Evolutionary conservation across 2,113 vertebrate genomes (phyloP), one percentile per base, ranked within the genome.

Genomic region (Pogonocichla stellata): DNA sequence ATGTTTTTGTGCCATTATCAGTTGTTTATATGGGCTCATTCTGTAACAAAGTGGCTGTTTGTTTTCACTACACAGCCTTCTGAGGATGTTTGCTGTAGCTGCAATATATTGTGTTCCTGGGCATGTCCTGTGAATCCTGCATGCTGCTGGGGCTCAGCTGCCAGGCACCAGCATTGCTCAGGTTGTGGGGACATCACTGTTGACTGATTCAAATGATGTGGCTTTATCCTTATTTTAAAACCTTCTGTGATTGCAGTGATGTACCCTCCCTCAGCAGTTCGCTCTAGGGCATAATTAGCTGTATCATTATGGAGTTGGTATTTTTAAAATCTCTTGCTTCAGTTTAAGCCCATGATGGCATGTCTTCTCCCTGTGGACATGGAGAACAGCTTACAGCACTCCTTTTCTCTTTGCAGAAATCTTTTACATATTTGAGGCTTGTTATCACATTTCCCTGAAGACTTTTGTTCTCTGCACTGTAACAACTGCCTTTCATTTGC

Each of bases 371-470:
- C 86, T 0, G 0, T 70, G 86, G 72, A 90, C 12, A 3, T 1
- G n/a, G 69, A 75, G 69, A 90, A 62, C 40, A 62, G 47, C 51
- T 80, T 86, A 60, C 50, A 88, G 82, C 29, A 15, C 86, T 95
- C 60, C 72, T 88, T 88, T 90, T 64, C 88, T 83, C 71, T 86
- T 66, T 78, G 47, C 88, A 94, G 91, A 86, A 90, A 83, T 91
- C 86, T 78, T 87, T 88, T 86, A 74, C 82, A 71, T 95, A 78
- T 78, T 96, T 93, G 86, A 95, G 82, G 60, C 69, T 90, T 97
- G 88, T 94, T 95, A 92, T 80, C 92, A 14, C 60, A 80, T 90
- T 94, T 96, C 92, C 94, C 94, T 22, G 15, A 94, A 94, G 92
- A 77, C 80, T 95, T 88, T 47, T 86, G 42, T 80, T 93, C 86